Evolutionary conservation across 1,140 invertebrate genomes (phyloP).

Genomic region (Cryptotermes secundus): DNA sequence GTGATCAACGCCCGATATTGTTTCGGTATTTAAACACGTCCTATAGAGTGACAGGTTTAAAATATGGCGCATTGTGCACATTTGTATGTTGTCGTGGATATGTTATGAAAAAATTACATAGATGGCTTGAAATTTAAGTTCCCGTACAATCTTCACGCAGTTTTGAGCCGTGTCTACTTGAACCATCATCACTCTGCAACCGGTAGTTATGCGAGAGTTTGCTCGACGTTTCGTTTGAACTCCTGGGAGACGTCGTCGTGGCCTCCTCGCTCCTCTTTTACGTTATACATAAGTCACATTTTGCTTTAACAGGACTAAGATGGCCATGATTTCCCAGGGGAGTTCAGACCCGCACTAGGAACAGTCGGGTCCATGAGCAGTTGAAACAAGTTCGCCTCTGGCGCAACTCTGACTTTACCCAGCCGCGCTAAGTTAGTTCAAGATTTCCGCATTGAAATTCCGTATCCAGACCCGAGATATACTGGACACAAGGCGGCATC

Average conservation of each 20-base stretch:
- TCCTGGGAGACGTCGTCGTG: background rate
- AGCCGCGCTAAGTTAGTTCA: too few relatives aligned
- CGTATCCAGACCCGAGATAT: too few relatives aligned
- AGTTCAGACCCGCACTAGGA: background rate
- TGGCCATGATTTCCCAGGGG: constrained; percentile 8
- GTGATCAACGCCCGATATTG: too few relatives aligned
- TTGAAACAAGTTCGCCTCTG: background rate
- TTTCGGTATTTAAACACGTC: too few relatives aligned
- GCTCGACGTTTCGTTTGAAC: background rate
- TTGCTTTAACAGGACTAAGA: constrained; percentile 17
- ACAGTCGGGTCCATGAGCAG: background rate
- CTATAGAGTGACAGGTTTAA: too few relatives aligned
- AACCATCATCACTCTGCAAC: background rate
- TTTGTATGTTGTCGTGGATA: too few relatives aligned
- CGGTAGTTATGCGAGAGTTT: background rate
- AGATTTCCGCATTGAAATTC: too few relatives aligned
- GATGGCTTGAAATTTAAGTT: background rate
- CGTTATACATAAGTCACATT: constrained; percentile 18
- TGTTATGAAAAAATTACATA: too few relatives aligned
- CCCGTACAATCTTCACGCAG: background rate
- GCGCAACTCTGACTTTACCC: too few relatives aligned
- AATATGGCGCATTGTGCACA: too few relatives aligned
- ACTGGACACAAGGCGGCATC: too few relatives aligned
- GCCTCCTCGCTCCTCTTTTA: background rate
- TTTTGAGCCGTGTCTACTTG: background rate